Conservation (phyloP, 2,888 invertebrate species). For the Calameuta pallipes region DNA sequence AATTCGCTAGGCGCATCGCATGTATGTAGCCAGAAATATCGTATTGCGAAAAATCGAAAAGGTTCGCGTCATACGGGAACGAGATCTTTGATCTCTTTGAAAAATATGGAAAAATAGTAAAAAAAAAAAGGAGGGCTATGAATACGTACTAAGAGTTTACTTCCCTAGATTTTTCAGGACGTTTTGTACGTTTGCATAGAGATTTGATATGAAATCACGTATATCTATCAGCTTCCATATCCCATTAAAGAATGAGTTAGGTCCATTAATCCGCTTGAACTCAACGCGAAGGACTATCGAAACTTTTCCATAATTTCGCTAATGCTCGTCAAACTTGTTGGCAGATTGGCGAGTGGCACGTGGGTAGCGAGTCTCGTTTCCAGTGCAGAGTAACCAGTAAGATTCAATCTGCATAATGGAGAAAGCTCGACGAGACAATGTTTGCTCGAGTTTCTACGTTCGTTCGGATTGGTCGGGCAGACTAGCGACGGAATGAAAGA, state of each 20-base stretch:
- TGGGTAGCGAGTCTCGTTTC: constrained; percentile 12
- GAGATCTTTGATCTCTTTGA: neutral
- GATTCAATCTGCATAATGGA: constrained; percentile 66
- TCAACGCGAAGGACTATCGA: constrained; percentile 30
- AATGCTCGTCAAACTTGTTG: neutral
- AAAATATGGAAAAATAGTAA: neutral
- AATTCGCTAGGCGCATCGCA: neutral
- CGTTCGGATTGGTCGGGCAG: constrained; percentile 25
- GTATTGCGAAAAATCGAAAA: neutral
- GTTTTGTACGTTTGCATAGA: neutral
- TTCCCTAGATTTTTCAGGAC: neutral
- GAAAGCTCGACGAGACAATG: constrained; percentile 59
- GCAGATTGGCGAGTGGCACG: neutral
- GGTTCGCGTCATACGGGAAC: neutral
- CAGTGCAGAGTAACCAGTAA: constrained; percentile 44
- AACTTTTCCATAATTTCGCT: constrained; percentile 41
- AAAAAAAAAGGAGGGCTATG: neutral
- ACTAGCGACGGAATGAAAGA: constrained; percentile 45
- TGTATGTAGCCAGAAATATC: neutral
- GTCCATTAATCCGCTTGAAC: constrained; percentile 27
- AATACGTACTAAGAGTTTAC: neutral
- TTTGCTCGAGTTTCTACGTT: constrained; percentile 52
- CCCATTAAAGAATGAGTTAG: neutral
- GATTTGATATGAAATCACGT: neutral
- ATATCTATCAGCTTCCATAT: neutral